Base-by-base conservation (phyloP, 2,888 invertebrate species). In the Meteorus cinctellus region DNA sequence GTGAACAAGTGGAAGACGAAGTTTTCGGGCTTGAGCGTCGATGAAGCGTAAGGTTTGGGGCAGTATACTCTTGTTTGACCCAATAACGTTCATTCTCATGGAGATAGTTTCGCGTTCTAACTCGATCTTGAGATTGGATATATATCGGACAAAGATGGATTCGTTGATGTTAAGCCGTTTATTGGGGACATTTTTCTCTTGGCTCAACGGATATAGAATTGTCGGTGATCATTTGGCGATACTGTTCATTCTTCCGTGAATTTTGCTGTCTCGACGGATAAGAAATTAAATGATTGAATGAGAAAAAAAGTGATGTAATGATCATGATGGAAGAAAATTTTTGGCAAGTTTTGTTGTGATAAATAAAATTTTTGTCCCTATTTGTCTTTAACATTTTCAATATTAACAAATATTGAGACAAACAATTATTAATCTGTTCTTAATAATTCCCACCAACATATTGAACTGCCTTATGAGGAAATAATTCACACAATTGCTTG, bases 1-100 rank as follows among this genome's bases (percentile, higher is more conserved):
- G 19, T n/a, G n/a, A 72, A 45, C 27, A 27, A 10, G 66, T 66
- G 45, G 41, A 73, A 73, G 65, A 73, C 55, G 14, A 73, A 73
- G 51, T 73, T 73, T 55, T 72, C 63, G 16, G 63, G 72, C 62
- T 63, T 63, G 65, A 66, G n/a, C 34, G 65, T 66, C 66, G 63
- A 73, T 73, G 72, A 73, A 73, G 55, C 72, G 65, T 73, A 48
- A 65, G 31, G 31, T 14, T 66, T 63, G 29, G 24, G 51, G 31
- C 31, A 34, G 34, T 34, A 34, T 73, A 27, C 65, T 66, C 6
- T 31, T 36, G 63, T 73, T 73, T 73, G 72, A 73, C 72, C 72
- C 63, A 73, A 73, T 73, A 73, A 73, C 66, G 48, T 73, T 65
- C 29, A 67, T 45, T 36, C 41, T 24, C 24, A 45, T 68, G 48